Evolutionary conservation across 2,113 vertebrate species (phyloP).

Genomic region (Eonycteris spelaea): DNA sequence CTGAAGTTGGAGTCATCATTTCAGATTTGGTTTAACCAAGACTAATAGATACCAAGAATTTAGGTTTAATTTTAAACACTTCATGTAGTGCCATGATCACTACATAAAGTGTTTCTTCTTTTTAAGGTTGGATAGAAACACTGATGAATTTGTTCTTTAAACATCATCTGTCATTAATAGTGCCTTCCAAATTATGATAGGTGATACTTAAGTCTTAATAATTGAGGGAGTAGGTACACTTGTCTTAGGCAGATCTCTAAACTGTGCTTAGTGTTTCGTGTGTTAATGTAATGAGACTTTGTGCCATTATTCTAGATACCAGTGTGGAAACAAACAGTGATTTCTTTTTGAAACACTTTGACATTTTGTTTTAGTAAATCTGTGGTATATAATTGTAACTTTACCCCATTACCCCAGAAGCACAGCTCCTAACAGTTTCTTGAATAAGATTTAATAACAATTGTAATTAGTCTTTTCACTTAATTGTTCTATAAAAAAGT

Average conservation of each 20-base stretch:
- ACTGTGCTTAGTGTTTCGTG: not conserved
- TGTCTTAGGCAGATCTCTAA: not conserved
- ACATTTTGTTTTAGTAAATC: conserved; percentile 33
- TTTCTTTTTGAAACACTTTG: not conserved
- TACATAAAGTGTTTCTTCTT: not conserved
- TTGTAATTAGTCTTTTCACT: not conserved
- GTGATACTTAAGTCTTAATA: not conserved
- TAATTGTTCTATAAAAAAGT: not conserved
- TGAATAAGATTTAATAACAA: not conserved
- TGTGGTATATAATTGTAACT: not conserved
- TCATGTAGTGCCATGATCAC: not conserved
- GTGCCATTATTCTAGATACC: not conserved
- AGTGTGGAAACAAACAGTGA: not conserved
- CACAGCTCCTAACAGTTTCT: not conserved
- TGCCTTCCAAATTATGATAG: not conserved
- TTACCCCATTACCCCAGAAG: not conserved
- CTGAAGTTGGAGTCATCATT: not conserved
- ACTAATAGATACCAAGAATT: not conserved
- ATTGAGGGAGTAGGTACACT: not conserved
- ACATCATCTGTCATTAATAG: not conserved
- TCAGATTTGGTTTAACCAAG: not conserved
- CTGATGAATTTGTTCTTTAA: not conserved
- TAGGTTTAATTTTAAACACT: not conserved
- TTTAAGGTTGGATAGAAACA: not conserved
- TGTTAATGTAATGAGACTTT: not conserved